phyloP scores from a whole-genome alignment of 1,140 invertebrate species.

The Frieseomelitta varia region DNA sequence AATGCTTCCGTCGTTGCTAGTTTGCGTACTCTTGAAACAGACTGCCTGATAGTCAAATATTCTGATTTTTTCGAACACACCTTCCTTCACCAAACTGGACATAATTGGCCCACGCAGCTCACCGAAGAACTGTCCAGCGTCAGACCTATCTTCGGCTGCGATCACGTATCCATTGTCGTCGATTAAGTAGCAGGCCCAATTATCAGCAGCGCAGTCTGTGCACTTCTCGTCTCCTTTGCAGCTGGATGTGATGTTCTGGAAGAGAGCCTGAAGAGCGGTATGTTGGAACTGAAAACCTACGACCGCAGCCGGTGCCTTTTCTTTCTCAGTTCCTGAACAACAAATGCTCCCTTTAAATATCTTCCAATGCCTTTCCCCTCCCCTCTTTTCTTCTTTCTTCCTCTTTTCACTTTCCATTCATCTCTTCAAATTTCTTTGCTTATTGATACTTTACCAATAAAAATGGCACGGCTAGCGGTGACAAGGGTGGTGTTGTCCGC shows the following conservation, averaged over 20 bases:
- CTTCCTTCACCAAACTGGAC: constrained; percentile 88
- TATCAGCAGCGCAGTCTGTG: constrained; percentile 87
- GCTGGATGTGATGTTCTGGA: constrained; percentile 90
- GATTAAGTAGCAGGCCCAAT: constrained; percentile 92
- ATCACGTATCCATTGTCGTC: constrained; percentile 95
- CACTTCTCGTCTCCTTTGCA: constrained; percentile 82
- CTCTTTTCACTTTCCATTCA: neutral
- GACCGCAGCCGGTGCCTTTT: constrained; percentile 91
- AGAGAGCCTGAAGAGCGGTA: constrained; percentile 87
- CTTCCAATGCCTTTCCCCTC: neutral
- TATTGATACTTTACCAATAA: constrained; percentile 78
- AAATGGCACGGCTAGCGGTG: constrained; percentile 94
- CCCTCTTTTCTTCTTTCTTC: no score
- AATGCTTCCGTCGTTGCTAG: constrained; percentile 84
- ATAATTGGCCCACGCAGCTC: constrained; percentile 90
- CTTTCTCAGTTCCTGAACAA: constrained; percentile 79
- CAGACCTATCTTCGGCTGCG: constrained; percentile 87
- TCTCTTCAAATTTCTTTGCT: neutral
- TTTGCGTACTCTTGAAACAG: constrained; percentile 87
- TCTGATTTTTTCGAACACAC: constrained; percentile 89
- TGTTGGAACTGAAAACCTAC: constrained; percentile 96
- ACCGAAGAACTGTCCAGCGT: constrained; percentile 94
- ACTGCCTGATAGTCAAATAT: constrained; percentile 96
- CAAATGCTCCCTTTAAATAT: neutral
- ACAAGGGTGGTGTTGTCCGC: constrained; percentile 87